Conservation (phyloP, 1,140 invertebrate genomes). For the Saccostrea echinata region DNA sequence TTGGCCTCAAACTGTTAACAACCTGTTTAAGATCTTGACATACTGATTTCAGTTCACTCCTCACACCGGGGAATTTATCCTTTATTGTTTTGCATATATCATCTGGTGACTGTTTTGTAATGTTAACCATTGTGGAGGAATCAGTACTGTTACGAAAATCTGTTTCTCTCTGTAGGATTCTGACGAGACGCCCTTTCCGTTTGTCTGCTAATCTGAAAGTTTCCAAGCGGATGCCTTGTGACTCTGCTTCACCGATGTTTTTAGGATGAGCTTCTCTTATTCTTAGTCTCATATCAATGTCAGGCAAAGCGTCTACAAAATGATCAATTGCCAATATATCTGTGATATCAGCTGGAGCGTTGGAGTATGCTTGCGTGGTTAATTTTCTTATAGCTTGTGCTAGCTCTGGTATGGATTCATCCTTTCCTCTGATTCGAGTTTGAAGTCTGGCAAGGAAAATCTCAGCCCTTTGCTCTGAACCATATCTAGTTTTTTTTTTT, state of each 20-base stretch:
- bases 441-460: constrained; percentile 15
- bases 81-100: too few relatives aligned
- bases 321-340: too few relatives aligned
- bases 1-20: too few relatives aligned
- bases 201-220: constrained; percentile 2
- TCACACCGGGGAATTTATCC: too few relatives aligned
- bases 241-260: background rate
- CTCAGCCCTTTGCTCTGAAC: background rate
- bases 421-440: background rate
- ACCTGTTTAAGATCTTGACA: too few relatives aligned
- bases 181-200: background rate
- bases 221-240: background rate
- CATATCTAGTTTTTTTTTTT: constrained; percentile 39
- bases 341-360: too few relatives aligned
- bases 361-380: background rate
- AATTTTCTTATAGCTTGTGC: constrained; percentile 41
- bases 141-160: too few relatives aligned
- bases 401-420: constrained; percentile 40
- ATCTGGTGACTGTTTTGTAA: too few relatives aligned
- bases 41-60: too few relatives aligned
- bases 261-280: background rate
- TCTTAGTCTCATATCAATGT: background rate
- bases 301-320: too few relatives aligned
- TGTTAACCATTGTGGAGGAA: too few relatives aligned
- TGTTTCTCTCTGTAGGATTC: too few relatives aligned